A percentile compares a stretch with the other conserved stretches of the same genome.
These are phyloP conservation scores for Bombus waltoni DNA, from an alignment of 1,140 invertebrate genomes.

Conservation along the genomic window DNA sequence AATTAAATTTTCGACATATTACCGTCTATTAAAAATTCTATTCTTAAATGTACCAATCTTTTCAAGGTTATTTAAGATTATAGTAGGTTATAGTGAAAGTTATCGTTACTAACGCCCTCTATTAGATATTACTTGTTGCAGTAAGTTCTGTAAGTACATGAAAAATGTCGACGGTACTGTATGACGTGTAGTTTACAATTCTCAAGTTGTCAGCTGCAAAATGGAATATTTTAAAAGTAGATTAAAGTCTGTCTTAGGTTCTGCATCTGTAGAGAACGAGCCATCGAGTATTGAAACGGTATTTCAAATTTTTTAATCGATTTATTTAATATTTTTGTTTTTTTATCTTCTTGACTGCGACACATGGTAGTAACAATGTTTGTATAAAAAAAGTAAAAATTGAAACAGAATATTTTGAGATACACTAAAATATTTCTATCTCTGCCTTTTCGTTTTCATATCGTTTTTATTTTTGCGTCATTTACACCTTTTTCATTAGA, in stretches of 20 bases:
- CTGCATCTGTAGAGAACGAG: slow-evolving; percentile 88
- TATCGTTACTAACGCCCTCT: slow-evolving; percentile 19
- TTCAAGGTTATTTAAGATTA: not conserved
- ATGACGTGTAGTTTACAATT: slow-evolving; percentile 73
- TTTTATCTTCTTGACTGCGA: not conserved
- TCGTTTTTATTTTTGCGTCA: too few species aligned
- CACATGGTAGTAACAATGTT: not conserved
- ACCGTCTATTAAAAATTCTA: not conserved
- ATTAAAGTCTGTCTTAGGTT: slow-evolving; percentile 94
- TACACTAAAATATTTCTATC: not conserved
- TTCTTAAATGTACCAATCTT: not conserved
- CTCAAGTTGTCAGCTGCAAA: slow-evolving; percentile 6
- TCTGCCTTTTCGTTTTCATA: not conserved
- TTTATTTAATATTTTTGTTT: not conserved
- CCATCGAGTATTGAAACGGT: slow-evolving; percentile 94
- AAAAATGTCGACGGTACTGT: slow-evolving; percentile 69
- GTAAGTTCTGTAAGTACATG: not conserved
- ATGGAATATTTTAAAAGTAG: slow-evolving; percentile 95
- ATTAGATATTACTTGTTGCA: not conserved
- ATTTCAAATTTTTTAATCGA: slow-evolving; percentile 67
- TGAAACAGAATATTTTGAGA: not conserved
- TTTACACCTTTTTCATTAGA: not conserved
- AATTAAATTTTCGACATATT: too few species aligned
- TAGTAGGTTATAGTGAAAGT: too few species aligned
- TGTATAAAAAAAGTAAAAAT: not conserved